Conservation (phyloP, 23 tunicate species). For the Oikopleura dioica region DNA sequence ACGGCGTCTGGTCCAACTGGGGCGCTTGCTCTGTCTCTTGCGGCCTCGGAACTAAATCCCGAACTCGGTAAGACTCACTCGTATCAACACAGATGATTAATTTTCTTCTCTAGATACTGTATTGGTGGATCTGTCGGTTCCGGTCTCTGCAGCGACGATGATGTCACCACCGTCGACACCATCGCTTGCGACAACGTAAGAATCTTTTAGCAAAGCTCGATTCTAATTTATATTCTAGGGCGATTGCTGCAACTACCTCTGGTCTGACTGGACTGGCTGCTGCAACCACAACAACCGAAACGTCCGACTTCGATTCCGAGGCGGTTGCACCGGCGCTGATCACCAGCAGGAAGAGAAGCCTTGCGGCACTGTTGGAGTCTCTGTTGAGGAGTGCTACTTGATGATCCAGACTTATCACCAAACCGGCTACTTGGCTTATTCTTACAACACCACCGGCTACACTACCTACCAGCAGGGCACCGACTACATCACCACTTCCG, state of each 20-base stretch:
- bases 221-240: no score
- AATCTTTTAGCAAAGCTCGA: no score
- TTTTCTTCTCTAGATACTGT: no score
- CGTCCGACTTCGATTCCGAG: not conserved
- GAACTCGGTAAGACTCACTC: no score
- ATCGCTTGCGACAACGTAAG: not conserved
- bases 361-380: not conserved
- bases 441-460: no score
- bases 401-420: not conserved
- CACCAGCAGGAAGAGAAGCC: not conserved
- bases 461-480: no score
- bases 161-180: not conserved
- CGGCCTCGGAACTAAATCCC: not conserved
- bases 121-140: not conserved
- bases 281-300: not conserved
- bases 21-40: slow-evolving; percentile 24
- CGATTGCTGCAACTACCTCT: not conserved
- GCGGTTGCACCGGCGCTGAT: not conserved
- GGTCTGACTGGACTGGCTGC: not conserved
- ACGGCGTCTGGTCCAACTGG: slow-evolving; percentile 43
- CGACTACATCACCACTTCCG: no score
- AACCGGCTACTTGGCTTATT: no score
- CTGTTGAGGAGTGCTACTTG: not conserved
- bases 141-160: not conserved
- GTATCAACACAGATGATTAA: no score